A percentile compares a stretch with the other conserved stretches of the same genome.
Conservation (phyloP, 2,888 invertebrate genomes). For the Trachelus troglodyta region DNA sequence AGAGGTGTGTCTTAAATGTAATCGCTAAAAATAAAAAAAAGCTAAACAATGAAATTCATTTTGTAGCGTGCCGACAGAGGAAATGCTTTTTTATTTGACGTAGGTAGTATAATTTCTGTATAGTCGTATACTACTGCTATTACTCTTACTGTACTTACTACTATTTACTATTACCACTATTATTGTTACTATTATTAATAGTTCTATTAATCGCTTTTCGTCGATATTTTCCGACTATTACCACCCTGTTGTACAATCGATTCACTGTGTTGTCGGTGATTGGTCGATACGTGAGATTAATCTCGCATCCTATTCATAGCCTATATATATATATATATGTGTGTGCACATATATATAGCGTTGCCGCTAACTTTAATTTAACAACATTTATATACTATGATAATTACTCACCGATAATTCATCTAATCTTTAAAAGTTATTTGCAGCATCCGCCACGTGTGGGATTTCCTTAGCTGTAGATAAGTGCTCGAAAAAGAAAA, state of each 20-base stretch:
- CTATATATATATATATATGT: not conserved
- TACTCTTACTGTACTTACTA: not conserved
- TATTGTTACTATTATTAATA: not conserved
- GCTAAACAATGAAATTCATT: not conserved
- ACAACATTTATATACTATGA: not conserved
- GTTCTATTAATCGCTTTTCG: not conserved
- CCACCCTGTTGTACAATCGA: not conserved
- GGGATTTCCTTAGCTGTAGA: not conserved
- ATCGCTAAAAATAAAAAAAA: not conserved
- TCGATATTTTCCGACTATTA: not conserved
- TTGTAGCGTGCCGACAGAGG: not conserved
- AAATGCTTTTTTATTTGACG: not conserved
- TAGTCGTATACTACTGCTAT: not conserved
- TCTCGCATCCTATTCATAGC: not conserved
- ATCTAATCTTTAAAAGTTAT: not conserved
- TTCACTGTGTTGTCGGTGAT: not conserved
- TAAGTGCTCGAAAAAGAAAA: not conserved
- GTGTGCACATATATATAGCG: conserved; percentile 3
- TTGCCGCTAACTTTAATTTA: not conserved
- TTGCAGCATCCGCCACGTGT: not conserved
- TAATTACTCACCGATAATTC: not conserved
- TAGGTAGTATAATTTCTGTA: not conserved
- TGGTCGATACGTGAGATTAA: not conserved
- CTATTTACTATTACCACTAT: not conserved
- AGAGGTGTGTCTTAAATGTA: not conserved